Evolutionary conservation across 2,888 invertebrate genomes (phyloP), one percentile per base, ranked within the genome.

Genomic region (Eremobia ochroleuca): DNA sequence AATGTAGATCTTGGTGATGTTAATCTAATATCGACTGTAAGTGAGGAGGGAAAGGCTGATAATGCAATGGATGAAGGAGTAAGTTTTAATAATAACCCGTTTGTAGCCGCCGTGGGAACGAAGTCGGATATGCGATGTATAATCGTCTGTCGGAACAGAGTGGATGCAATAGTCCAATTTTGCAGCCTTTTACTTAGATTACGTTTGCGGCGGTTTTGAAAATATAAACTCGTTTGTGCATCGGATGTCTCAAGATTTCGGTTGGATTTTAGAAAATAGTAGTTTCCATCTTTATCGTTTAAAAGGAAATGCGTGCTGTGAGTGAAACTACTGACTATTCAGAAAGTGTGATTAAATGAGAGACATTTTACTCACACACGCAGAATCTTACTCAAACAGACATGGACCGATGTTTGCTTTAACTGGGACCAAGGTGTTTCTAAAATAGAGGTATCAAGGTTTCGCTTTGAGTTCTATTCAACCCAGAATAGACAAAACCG

Each of bases 81-180:
- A 93, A 94, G 96, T 96, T 96, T 96, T 96, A 96, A 96, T 96
- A 96, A 97, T 96, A 96, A 96, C 96, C 94, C 94, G 96, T 96
- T 96, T 96, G 95, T 92, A 92, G 94, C 93, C 93, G 95, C 94
- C 96, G 96, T 97, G 96, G 96, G 96, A 97, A 97, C 96, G 94
- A 88, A 94, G 94, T 96, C 95, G 96, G 96, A 96, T 96, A 96
- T 95, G 96, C 96, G 96, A 95, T 92, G 95, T 95, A 95, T 96
- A 96, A 96, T 96, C 95, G 96, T 92, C 95, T 93, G 95, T 95
- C 95, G 95, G 96, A 95, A 95, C 95, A 94, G 92, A 92, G 91
- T 93, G 94, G 93, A 95, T 95, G 96, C 96, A 96, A 96, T 96
- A 96, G 96, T 96, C 96, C 95, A 96, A 97, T 97, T 97, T 96